Conservation (phyloP, 1,140 invertebrate genomes). For the Lepidurus couesii region DNA sequence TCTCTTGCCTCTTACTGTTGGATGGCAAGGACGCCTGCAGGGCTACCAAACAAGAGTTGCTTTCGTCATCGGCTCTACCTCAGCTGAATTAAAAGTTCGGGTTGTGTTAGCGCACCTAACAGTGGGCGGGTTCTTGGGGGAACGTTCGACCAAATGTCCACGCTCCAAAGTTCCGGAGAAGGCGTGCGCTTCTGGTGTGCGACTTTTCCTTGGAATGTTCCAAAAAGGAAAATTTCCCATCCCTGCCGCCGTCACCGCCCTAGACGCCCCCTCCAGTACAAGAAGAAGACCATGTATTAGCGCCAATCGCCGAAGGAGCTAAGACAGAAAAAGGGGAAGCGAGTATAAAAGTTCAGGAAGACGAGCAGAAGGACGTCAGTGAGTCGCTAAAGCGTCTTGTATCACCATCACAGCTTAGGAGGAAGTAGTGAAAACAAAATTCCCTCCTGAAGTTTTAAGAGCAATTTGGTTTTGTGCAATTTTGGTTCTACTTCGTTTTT, state of each 20-base stretch:
- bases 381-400: slow-evolving; percentile 13
- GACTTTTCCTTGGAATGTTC: not conserved
- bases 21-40: slow-evolving; percentile 5
- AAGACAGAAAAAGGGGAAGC: slow-evolving; percentile 18
- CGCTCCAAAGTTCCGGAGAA: not conserved
- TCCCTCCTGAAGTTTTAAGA: too few relatives aligned
- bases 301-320: slow-evolving; percentile 7
- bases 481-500: not conserved
- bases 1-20: not conserved
- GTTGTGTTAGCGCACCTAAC: not conserved
- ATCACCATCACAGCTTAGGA: not conserved
- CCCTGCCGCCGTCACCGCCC: not conserved
- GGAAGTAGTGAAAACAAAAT: not conserved
- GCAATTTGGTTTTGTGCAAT: not conserved
- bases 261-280: not conserved
- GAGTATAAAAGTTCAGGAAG: slow-evolving; percentile 6
- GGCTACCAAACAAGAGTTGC: not conserved
- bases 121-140: not conserved
- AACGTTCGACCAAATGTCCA: not conserved
- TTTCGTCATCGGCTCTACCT: not conserved
- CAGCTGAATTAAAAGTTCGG: not conserved
- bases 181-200: not conserved
- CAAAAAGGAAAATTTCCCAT: not conserved
- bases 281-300: not conserved
- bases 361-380: slow-evolving; percentile 1